phyloP scores from a whole-genome alignment of 2,888 invertebrate species.

The Patella pellucida region DNA sequence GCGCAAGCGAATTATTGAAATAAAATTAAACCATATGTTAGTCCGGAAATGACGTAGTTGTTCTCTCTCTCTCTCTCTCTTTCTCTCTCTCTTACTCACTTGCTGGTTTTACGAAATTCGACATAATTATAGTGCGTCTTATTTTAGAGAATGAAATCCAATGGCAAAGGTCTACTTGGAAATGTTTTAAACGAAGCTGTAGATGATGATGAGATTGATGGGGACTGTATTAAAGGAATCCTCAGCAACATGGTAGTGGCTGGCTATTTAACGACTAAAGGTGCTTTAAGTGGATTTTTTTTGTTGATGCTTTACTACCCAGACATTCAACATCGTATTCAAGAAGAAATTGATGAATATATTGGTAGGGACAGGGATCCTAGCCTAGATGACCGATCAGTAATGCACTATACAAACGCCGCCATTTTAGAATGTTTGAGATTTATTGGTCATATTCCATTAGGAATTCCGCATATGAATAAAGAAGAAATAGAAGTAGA shows the following conservation, averaged over 20 bases:
- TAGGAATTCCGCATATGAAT: not conserved
- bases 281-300: slow-evolving; percentile 3
- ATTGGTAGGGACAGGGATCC: not conserved
- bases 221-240: not conserved
- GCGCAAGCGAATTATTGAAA: too few relatives aligned
- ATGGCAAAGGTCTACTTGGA: not conserved
- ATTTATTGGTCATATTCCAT: not conserved
- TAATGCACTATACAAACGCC: not conserved
- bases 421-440: not conserved
- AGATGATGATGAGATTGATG: not conserved
- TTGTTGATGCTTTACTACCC: not conserved
- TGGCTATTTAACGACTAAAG: not conserved
- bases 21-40: too few relatives aligned
- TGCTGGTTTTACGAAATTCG: too few relatives aligned
- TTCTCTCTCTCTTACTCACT: too few relatives aligned
- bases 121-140: too few relatives aligned
- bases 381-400: not conserved
- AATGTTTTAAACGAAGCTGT: not conserved
- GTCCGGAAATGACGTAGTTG: too few relatives aligned
- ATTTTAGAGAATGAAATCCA: too few relatives aligned
- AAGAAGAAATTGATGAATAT: slow-evolving; percentile 1
- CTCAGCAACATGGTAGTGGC: not conserved
- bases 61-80: too few relatives aligned
- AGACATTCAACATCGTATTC: not conserved
- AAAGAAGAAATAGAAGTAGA: not conserved